phyloP scores from a whole-genome alignment of 2,113 vertebrate genomes.

The Podiceps cristatus region DNA sequence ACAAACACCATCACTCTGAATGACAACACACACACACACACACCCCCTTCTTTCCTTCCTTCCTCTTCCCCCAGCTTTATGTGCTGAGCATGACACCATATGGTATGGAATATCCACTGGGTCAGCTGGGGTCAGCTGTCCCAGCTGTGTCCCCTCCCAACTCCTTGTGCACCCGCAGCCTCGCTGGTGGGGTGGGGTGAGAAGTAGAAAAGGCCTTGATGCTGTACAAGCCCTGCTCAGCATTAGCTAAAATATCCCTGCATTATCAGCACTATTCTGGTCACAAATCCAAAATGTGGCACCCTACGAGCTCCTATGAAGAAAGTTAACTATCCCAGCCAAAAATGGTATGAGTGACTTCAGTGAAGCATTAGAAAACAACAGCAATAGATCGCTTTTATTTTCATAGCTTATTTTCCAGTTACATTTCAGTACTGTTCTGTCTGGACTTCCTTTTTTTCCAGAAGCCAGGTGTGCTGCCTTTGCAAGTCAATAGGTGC shows the following conservation, averaged over 20 bases:
- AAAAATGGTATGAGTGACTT: neutral
- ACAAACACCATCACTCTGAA: fast-evolving
- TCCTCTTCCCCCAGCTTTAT: neutral
- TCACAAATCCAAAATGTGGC: neutral
- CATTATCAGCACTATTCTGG: neutral
- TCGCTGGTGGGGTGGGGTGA: neutral
- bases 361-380: neutral
- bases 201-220: neutral
- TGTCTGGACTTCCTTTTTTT: neutral
- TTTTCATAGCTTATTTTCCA: neutral
- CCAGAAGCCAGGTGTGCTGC: neutral
- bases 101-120: neutral
- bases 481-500: neutral
- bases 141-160: neutral
- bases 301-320: neutral
- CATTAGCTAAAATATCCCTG: neutral
- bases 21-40: too few species aligned
- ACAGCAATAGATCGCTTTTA: neutral
- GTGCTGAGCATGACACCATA: fast-evolving
- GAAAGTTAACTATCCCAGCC: neutral
- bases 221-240: neutral
- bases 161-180: neutral
- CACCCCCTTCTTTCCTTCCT: too few species aligned
- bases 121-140: neutral
- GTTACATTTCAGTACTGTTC: neutral